phyloP scores from a whole-genome alignment of 2,113 vertebrate genomes.

The Cacatua alba region DNA sequence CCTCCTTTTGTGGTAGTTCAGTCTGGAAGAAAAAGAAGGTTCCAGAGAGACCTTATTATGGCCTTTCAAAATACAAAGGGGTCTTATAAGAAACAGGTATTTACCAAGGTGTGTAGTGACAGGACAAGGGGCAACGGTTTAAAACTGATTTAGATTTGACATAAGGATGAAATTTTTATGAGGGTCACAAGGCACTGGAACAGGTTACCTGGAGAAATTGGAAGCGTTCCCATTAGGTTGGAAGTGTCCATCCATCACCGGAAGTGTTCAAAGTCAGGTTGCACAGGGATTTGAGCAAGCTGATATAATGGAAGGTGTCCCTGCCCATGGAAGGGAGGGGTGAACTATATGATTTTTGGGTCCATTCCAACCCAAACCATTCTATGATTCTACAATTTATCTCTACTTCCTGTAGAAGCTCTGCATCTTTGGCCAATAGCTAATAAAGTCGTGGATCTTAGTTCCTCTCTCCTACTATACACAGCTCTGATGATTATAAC shows the following conservation, averaged over 20 bases:
- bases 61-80: not conserved
- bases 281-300: not conserved
- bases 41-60: not conserved
- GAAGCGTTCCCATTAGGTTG: not conserved
- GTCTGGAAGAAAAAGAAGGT: not conserved
- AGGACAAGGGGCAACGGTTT: not conserved
- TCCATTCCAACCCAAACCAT: not conserved
- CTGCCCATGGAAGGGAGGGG: not conserved
- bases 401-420: not conserved
- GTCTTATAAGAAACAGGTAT: not conserved
- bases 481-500: not conserved
- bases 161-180: not conserved
- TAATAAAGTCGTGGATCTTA: not conserved
- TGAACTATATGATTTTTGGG: not conserved
- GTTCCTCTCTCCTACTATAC: not conserved
- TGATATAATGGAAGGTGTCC: not conserved
- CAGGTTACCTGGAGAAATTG: not conserved
- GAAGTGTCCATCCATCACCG: not conserved
- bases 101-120: not conserved
- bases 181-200: not conserved
- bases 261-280: not conserved
- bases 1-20: not conserved
- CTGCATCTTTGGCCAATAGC: not conserved
- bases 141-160: not conserved
- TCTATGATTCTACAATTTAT: not conserved